Evolutionary conservation across 2,888 invertebrate species (phyloP).

Genomic region (Litoditis marina): DNA sequence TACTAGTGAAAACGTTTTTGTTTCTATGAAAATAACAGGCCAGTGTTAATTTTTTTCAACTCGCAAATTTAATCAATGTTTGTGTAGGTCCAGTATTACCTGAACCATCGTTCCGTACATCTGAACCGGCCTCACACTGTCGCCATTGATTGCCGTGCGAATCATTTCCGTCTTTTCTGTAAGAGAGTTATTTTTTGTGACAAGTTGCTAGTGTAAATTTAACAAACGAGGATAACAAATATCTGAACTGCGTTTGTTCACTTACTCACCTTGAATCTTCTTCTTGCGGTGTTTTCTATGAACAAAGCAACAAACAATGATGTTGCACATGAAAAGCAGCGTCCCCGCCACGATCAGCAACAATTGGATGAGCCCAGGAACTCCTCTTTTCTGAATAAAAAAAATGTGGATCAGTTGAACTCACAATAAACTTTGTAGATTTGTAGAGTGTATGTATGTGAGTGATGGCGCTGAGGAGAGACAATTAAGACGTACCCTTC

Average conservation of each 20-base stretch:
- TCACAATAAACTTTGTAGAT: no score
- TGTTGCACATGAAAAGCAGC: background rate
- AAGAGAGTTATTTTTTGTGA: no score
- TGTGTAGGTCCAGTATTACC: background rate
- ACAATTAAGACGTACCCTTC: background rate
- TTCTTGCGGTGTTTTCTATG: conserved; percentile 9
- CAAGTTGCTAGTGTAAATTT: no score
- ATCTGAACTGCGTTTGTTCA: no score
- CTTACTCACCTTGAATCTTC: conserved; percentile 38
- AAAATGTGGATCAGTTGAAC: no score
- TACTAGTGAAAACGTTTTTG: no score
- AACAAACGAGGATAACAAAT: no score
- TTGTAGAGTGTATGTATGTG: no score
- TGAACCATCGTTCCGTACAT: conserved; percentile 57
- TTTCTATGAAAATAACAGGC: background rate
- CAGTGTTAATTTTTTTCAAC: background rate
- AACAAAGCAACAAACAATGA: conserved; percentile 1
- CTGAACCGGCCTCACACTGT: conserved; percentile 52
- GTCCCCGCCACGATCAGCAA: no score
- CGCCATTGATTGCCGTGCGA: conserved; percentile 46
- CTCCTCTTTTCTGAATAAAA: no score
- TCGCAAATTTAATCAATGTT: background rate
- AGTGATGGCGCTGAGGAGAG: no score
- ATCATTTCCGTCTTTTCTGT: conserved; percentile 55
- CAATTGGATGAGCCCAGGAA: no score